Evolutionary conservation across 2,113 vertebrate genomes (phyloP), one percentile per base, ranked within the genome.

Genomic region (Myotis yumanensis): DNA sequence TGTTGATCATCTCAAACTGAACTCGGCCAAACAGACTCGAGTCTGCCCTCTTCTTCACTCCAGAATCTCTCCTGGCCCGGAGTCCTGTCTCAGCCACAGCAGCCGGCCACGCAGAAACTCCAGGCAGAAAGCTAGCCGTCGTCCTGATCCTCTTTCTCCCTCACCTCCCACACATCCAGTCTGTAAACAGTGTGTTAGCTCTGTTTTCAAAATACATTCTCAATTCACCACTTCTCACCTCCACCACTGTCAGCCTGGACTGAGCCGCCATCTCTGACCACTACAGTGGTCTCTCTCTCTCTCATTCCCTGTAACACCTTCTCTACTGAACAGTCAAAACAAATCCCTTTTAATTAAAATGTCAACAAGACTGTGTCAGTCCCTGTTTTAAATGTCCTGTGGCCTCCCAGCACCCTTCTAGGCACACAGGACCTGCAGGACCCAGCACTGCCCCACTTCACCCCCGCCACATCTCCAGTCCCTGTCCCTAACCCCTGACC

Each of bases 381-480:
- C 32, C 11, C 43, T 59, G 30, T 37, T 37, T 73, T 15, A 43
- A 37, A 75, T 3, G 18, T 28, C 9, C 37, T 35, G 28, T 1
- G 15, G 73, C n/a, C 85, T 76, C 40, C 37, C 32, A 77, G 37
- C 5, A 22, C 76, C 16, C 11, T 80, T 51, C 15, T 23, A 14
- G 22, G 2, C 2, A 18, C 5, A 0, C 0, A 4, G 40, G 46
- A 32, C 48, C 23, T 1, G 22, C 0, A 2, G 2, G 32, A 16
- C 40, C 43, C 3, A 7, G 66, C 28, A 17, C 28, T 1, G 52
- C 8, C 87, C 87, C 37, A 6, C 7, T 62, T n/a, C n/a, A n/a
- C n/a, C n/a, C 32, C 16, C 12, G 10, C 10, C 28, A 43, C 2
- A 1, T 1, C 46, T 51, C 18, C 4, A 46, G 22, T 3, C 16